Conservation (phyloP, 2,113 vertebrate genomes). For the Pollimyrus isidori region DNA sequence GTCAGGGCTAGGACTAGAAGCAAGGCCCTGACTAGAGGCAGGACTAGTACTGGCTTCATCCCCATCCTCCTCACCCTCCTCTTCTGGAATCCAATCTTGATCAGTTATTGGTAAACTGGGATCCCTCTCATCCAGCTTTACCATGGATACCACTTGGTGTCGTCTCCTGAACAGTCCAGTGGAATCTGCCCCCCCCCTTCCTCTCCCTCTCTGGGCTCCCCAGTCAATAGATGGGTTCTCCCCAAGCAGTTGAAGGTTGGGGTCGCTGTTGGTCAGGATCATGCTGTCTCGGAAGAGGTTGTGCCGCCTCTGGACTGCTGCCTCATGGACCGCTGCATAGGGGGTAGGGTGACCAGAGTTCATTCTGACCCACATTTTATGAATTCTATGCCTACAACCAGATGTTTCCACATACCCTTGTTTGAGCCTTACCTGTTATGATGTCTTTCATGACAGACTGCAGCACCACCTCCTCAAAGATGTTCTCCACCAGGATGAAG, state of each 20-base stretch:
- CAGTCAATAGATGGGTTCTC: slow-evolving; percentile 73
- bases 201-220: slow-evolving; percentile 43
- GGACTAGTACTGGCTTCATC: accelerated
- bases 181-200: slow-evolving; percentile 20
- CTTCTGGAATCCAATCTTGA: slow-evolving; percentile 61
- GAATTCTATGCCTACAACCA: not conserved
- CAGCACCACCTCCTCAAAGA: slow-evolving; percentile 86
- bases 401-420: not conserved
- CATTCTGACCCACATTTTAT: not conserved
- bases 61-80: slow-evolving; percentile 26
- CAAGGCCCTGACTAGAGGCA: not conserved
- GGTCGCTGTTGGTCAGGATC: slow-evolving; percentile 84
- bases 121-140: slow-evolving; percentile 74
- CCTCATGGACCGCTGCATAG: slow-evolving; percentile 84
- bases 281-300: slow-evolving; percentile 94
- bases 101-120: slow-evolving; percentile 59
- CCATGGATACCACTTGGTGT: slow-evolving; percentile 84
- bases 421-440: slow-evolving; percentile 72
- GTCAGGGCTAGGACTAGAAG: not conserved
- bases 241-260: slow-evolving; percentile 79
- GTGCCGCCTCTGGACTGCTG: slow-evolving; percentile 83
- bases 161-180: slow-evolving; percentile 47
- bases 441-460: slow-evolving; percentile 93
- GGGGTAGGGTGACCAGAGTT: not conserved
- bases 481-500: slow-evolving; percentile 86